phyloP scores from a whole-genome alignment of 2,113 vertebrate genomes.

The Centrocercus urophasianus region DNA sequence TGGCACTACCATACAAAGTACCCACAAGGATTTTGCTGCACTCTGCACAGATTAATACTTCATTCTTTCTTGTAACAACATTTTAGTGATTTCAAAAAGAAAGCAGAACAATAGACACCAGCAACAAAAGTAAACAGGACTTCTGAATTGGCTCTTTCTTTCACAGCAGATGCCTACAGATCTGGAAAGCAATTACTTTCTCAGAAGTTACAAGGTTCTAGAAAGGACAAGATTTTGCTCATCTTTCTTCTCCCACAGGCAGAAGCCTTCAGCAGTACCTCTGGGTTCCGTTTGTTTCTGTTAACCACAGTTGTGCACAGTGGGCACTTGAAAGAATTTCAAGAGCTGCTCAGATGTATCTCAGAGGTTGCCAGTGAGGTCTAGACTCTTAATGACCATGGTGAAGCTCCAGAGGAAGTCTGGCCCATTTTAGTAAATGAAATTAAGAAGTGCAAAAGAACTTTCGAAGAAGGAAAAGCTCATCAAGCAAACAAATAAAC shows the following conservation, averaged over 20 bases:
- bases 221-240: background rate
- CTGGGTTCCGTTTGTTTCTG: background rate
- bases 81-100: background rate
- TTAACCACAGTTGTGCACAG: background rate
- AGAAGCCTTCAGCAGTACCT: background rate
- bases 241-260: background rate
- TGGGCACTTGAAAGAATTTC: background rate
- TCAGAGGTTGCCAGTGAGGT: background rate
- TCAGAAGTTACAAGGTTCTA: background rate
- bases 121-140: background rate
- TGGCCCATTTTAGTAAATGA: background rate
- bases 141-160: background rate
- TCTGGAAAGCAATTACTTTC: background rate
- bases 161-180: background rate
- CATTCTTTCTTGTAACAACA: background rate
- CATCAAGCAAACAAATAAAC: background rate
- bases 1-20: background rate
- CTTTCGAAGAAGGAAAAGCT: background rate
- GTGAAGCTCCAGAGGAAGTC: background rate
- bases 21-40: background rate
- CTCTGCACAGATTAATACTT: background rate
- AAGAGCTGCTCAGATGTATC: background rate
- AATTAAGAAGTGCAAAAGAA: background rate
- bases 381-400: background rate
- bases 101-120: background rate